These are phyloP conservation scores for Falco punctatus DNA, from an alignment of 2,113 vertebrate genomes.

Conservation along the genomic window DNA sequence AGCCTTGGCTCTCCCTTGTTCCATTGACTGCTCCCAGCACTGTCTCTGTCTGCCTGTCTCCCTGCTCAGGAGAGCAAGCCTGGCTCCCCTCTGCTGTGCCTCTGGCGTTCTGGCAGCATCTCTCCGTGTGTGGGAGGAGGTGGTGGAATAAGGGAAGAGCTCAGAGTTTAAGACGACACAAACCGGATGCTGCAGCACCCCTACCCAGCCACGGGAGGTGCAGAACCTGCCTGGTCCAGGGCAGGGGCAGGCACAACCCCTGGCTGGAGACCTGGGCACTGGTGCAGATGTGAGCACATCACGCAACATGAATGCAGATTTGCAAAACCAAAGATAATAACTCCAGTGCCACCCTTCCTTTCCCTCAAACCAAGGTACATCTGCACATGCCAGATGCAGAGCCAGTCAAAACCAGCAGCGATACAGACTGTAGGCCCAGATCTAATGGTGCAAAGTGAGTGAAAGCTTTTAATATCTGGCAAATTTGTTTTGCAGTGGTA, in stretches of 20 bases:
- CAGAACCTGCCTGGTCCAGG: not conserved
- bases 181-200: not conserved
- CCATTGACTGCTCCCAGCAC: not conserved
- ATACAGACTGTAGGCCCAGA: not conserved
- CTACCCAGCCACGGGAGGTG: not conserved
- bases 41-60: not conserved
- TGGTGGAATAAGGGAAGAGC: constrained; percentile 6
- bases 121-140: not conserved
- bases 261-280: not conserved
- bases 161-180: not conserved
- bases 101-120: constrained; percentile 4
- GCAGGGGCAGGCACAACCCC: not conserved
- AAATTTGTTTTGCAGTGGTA: not conserved
- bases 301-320: accelerated
- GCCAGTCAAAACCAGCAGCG: not conserved
- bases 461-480: not conserved
- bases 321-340: not conserved
- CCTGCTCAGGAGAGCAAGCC: not conserved
- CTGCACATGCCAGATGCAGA: not conserved
- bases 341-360: not conserved
- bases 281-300: not conserved
- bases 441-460: not conserved
- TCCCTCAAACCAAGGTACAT: not conserved
- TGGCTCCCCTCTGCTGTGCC: not conserved
- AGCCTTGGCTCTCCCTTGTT: not conserved